phyloP scores from a whole-genome alignment of 2,113 vertebrate species.

The Oncorhynchus clarkii region DNA sequence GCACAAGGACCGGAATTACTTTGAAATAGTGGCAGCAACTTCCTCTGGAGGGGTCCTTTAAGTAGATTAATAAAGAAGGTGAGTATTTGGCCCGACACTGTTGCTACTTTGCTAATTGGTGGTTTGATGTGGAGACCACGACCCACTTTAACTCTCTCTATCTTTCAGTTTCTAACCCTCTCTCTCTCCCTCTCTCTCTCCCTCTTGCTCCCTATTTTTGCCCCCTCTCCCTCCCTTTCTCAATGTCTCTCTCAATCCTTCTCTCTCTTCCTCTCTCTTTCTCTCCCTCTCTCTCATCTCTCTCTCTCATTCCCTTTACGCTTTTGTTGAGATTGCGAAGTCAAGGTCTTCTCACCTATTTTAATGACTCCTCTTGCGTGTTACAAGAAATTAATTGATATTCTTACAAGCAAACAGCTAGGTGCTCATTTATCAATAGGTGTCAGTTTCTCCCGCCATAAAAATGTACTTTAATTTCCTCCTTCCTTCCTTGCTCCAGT shows the following conservation, averaged over 20 bases:
- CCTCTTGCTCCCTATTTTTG: neutral
- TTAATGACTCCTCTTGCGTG: conserved; percentile 82
- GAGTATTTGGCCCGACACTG: neutral
- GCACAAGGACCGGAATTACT: too few relatives aligned
- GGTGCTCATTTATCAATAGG: conserved; percentile 85
- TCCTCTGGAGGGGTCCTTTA: too few relatives aligned
- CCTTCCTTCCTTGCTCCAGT: conserved; percentile 66
- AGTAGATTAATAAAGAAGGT: neutral
- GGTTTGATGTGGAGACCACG: too few relatives aligned
- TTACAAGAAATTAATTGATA: conserved; percentile 79
- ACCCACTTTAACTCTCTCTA: neutral
- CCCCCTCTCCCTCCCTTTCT: neutral
- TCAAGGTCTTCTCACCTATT: conserved; percentile 77
- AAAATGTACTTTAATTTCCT: conserved; percentile 77
- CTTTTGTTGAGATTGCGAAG: conserved; percentile 64
- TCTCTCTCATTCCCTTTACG: conserved; percentile 6
- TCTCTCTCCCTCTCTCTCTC: neutral
- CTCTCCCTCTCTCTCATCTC: neutral
- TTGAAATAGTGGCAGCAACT: too few relatives aligned
- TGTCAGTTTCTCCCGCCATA: conserved; percentile 72
- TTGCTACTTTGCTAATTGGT: too few relatives aligned
- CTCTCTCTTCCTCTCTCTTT: neutral
- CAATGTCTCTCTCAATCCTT: neutral
- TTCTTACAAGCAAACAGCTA: conserved; percentile 83
- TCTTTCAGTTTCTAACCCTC: neutral